A percentile compares a stretch with the other conserved stretches of the same genome.
These are phyloP conservation scores for Sarcophaga caerulescens DNA, from an alignment of 2,888 invertebrate genomes.

Conservation along the genomic window DNA sequence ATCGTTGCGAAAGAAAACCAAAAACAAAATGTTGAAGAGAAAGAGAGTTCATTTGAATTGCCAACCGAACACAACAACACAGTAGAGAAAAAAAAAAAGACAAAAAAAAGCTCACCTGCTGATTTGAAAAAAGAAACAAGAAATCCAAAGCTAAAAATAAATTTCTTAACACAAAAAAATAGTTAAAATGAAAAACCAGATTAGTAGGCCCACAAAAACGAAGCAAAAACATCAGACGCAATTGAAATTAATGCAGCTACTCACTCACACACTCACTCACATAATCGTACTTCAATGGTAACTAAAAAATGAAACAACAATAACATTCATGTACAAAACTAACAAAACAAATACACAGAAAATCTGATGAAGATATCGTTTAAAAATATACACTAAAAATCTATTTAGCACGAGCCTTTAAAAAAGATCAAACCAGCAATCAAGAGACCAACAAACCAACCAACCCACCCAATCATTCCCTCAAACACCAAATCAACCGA, in stretches of 20 bases:
- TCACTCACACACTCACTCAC: slow-evolving; percentile 12
- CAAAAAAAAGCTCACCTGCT: slow-evolving; percentile 25
- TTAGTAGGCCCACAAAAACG: slow-evolving; percentile 40
- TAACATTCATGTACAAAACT: slow-evolving; percentile 11
- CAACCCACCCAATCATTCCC: slow-evolving; percentile 32
- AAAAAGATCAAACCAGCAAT: slow-evolving; percentile 15
- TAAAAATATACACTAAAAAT: slow-evolving; percentile 22
- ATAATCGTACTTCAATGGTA: no score
- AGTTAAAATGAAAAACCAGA: slow-evolving; percentile 45
- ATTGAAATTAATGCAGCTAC: slow-evolving; percentile 47
- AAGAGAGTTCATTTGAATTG: slow-evolving; percentile 40
- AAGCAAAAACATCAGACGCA: slow-evolving; percentile 34
- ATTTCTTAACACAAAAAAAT: slow-evolving; percentile 37
- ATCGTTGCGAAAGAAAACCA: background rate
- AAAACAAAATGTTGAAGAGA: background rate
- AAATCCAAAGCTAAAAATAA: slow-evolving; percentile 55
- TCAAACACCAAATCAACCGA: background rate
- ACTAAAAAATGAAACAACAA: slow-evolving; percentile 12
- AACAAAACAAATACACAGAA: background rate
- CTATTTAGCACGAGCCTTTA: slow-evolving; percentile 56
- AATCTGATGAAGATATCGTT: background rate
- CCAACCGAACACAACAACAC: background rate
- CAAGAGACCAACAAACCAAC: slow-evolving; percentile 13
- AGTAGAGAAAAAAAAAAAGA: no score
- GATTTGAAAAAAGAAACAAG: slow-evolving; percentile 35